phyloP scores from a whole-genome alignment of 2,797 vertebrate genomes.

The Poeciliopsis presidionis region DNA sequence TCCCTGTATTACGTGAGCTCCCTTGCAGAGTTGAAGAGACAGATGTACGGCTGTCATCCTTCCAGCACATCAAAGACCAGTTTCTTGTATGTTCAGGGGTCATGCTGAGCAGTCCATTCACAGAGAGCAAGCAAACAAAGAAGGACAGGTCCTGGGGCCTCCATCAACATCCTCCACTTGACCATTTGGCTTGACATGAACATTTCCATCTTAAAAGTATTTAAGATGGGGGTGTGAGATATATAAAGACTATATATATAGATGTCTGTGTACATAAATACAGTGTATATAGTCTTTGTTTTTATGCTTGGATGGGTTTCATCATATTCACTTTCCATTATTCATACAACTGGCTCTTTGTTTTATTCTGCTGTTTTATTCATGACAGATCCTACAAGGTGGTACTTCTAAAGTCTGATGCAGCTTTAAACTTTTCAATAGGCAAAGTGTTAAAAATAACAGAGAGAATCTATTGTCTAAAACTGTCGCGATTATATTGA shows the following conservation, averaged over 20 bases:
- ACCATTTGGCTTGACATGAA: slow-evolving; percentile 22
- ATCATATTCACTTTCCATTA: slow-evolving; percentile 71
- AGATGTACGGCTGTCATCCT: slow-evolving; percentile 69
- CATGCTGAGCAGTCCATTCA: slow-evolving; percentile 39
- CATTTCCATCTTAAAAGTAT: slow-evolving; percentile 3
- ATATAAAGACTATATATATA: no score
- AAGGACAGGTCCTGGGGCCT: slow-evolving; percentile 25
- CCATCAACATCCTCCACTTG: slow-evolving; percentile 41
- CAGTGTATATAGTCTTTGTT: slow-evolving; percentile 5
- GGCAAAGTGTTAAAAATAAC: slow-evolving; percentile 8
- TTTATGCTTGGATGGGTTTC: slow-evolving; percentile 56
- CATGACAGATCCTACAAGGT: slow-evolving; percentile 57
- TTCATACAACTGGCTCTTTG: slow-evolving; percentile 72
- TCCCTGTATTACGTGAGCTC: slow-evolving; percentile 47
- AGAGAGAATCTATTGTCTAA: background rate
- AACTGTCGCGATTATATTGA: background rate
- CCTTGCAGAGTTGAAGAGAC: slow-evolving; percentile 49
- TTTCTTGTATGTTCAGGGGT: slow-evolving; percentile 48
- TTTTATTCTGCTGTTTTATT: slow-evolving; percentile 71
- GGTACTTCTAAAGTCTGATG: slow-evolving; percentile 26
- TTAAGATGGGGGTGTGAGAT: no score
- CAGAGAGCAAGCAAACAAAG: slow-evolving; percentile 17
- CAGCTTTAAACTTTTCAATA: slow-evolving; percentile 34
- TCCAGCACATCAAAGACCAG: slow-evolving; percentile 66
- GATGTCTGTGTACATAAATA: no score